These are phyloP conservation scores for Orchesellides sinensis DNA, from an alignment of 2,888 invertebrate species.

Conservation along the genomic window DNA sequence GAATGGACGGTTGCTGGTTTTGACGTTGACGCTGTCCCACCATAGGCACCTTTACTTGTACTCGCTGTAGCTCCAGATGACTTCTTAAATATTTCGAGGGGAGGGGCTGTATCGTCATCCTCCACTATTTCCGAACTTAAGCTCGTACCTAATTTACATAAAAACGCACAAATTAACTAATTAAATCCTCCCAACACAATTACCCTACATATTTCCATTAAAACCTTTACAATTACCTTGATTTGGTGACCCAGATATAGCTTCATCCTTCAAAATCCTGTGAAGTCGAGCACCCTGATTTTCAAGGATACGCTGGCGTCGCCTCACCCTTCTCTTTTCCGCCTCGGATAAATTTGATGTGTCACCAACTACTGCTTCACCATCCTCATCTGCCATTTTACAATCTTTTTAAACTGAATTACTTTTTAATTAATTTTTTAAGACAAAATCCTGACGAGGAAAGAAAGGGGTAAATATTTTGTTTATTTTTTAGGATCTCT, in stretches of 20 bases:
- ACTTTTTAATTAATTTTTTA: no score
- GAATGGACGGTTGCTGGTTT: background rate
- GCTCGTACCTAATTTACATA: background rate
- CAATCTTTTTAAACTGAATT: no score
- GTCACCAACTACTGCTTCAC: background rate
- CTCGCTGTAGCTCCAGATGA: background rate
- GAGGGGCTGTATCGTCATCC: constrained; percentile 1
- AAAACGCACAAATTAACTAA: background rate
- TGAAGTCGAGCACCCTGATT: constrained; percentile 43
- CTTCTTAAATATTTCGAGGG: constrained; percentile 14
- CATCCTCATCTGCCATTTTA: constrained; percentile 31
- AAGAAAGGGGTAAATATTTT: no score
- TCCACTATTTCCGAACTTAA: background rate
- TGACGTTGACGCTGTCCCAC: background rate
- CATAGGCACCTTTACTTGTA: background rate
- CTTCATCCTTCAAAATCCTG: constrained; percentile 21
- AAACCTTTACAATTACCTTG: background rate
- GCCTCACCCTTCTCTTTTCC: constrained; percentile 32
- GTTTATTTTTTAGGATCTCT: no score
- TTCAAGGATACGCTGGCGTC: constrained; percentile 45
- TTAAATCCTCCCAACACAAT: background rate
- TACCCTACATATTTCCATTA: background rate
- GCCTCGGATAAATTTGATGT: constrained; percentile 43
- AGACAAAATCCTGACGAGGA: no score
- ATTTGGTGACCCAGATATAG: background rate